Conservation (phyloP, 1,140 invertebrate genomes). For the Colletes latitarsis region DNA sequence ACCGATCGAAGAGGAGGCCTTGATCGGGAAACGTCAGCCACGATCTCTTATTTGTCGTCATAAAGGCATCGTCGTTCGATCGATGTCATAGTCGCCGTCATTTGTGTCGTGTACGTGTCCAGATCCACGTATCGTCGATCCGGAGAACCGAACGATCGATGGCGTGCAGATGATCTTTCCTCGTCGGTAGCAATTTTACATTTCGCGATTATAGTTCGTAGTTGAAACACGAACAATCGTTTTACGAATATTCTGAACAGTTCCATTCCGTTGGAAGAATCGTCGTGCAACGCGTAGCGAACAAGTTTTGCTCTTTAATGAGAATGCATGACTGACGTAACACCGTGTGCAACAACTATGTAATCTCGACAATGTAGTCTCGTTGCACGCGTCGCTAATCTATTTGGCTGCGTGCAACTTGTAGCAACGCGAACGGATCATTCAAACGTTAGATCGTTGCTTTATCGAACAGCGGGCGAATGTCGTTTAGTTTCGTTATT, state of each 20-base stretch:
- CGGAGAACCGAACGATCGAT: not conserved
- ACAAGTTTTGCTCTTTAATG: not conserved
- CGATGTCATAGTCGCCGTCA: conserved; percentile 16
- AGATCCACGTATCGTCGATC: not conserved
- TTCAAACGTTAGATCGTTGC: not conserved
- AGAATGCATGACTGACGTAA: conserved; percentile 8
- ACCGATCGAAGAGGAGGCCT: not conserved
- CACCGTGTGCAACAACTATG: conserved; percentile 2
- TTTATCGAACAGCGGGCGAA: not conserved
- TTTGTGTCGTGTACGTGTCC: not conserved
- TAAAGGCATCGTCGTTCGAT: not conserved
- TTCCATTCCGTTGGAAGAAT: no score
- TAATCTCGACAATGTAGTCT: conserved; percentile 7
- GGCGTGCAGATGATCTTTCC: not conserved
- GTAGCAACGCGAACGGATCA: not conserved
- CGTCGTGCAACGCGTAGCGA: not conserved
- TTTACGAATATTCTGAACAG: no score
- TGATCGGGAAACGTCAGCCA: not conserved
- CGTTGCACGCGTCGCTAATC: conserved; percentile 5
- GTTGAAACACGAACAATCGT: no score
- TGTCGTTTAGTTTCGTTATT: no score
- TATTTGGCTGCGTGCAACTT: not conserved
- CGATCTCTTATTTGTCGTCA: conserved; percentile 10
- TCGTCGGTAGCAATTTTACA: no score
- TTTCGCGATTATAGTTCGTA: not conserved